These are phyloP conservation scores for Leucopsar rothschildi DNA, from an alignment of 2,113 vertebrate genomes.

Conservation along the genomic window DNA sequence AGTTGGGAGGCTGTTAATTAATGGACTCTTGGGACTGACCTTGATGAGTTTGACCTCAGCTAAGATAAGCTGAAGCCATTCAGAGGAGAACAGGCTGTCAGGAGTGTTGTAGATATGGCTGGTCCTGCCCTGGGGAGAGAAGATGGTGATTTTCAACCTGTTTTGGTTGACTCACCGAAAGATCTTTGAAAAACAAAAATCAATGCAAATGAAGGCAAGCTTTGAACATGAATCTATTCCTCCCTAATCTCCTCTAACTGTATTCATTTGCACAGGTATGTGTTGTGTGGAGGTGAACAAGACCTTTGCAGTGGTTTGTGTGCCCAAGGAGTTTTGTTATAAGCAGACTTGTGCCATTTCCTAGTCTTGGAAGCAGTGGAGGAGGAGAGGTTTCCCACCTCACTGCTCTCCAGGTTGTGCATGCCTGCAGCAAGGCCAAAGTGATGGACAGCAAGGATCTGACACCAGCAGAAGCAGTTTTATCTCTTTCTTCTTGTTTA, in stretches of 20 bases:
- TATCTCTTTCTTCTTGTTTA: not conserved
- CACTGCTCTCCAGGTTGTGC: accelerated
- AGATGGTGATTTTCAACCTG: not conserved
- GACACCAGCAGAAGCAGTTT: not conserved
- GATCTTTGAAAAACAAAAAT: accelerated
- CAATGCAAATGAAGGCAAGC: not conserved
- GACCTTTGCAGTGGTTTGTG: not conserved
- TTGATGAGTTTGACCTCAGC: not conserved
- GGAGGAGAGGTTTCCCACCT: not conserved
- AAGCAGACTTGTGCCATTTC: not conserved
- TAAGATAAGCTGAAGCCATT: not conserved
- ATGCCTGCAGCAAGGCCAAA: not conserved
- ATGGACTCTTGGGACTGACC: not conserved
- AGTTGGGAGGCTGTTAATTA: not conserved
- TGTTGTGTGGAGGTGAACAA: not conserved
- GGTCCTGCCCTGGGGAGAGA: not conserved
- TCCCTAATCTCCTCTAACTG: not conserved
- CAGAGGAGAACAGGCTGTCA: not conserved
- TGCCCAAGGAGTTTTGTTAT: not conserved
- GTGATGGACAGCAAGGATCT: not conserved
- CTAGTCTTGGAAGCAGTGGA: not conserved
- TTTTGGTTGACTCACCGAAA: not conserved
- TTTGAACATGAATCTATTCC: not conserved
- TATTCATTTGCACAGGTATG: not conserved
- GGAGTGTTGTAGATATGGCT: not conserved